Conservation (phyloP, 2,888 invertebrate species). For the Drosophila rellima region DNA sequence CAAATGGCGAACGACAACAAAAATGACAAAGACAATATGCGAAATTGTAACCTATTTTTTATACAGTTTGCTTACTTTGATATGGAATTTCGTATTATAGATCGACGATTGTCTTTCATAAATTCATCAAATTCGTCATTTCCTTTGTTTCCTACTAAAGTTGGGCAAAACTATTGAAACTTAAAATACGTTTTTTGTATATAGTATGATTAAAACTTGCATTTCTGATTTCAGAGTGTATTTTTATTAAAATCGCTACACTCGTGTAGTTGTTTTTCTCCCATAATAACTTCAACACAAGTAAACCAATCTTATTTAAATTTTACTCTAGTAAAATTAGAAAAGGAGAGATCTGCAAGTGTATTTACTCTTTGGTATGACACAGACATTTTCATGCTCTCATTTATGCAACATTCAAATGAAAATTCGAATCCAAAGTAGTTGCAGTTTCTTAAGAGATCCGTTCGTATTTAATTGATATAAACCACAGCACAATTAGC, state of each 20-base stretch:
- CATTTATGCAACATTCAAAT: background rate
- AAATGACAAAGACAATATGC: conserved; percentile 17
- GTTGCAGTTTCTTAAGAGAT: conserved; percentile 1
- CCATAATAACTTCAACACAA: too few relatives aligned
- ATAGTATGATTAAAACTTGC: too few relatives aligned
- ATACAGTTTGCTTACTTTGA: conserved; percentile 2
- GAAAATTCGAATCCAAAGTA: background rate
- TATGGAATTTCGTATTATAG: background rate
- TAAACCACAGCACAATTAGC: conserved; percentile 36
- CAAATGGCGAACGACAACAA: conserved; percentile 12
- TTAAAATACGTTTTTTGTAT: too few relatives aligned
- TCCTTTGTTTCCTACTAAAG: background rate
- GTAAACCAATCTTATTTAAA: too few relatives aligned
- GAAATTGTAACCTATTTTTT: conserved; percentile 33
- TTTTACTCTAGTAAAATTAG: too few relatives aligned
- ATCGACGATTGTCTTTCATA: background rate
- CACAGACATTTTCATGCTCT: too few relatives aligned
- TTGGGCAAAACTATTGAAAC: too few relatives aligned
- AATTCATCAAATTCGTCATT: background rate
- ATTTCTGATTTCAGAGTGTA: too few relatives aligned
- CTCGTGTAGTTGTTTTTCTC: too few relatives aligned
- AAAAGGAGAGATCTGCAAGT: too few relatives aligned
- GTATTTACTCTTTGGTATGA: too few relatives aligned
- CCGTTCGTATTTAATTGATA: conserved; percentile 41
- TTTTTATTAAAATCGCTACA: too few relatives aligned